Percentiles rank a stretch among this genome's conserved stretches.
These are phyloP conservation scores for Cotesia vestalis DNA, from an alignment of 1,140 invertebrate genomes.

Conservation along the genomic window DNA sequence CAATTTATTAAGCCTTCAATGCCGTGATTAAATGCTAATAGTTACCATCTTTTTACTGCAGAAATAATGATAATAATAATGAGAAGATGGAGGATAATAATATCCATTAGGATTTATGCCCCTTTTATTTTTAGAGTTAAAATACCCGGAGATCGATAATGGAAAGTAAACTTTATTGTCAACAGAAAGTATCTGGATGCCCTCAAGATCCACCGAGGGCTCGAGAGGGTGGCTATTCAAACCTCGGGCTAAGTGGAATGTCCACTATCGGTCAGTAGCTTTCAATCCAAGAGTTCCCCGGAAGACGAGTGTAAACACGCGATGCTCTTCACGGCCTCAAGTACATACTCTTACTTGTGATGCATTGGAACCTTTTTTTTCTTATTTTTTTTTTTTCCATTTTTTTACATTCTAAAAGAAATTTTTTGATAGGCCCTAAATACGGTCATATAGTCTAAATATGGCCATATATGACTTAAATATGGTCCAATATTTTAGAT, in stretches of 20 bases:
- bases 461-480: no score
- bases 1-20: constrained; percentile 12
- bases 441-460: no score
- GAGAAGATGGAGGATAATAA: no score
- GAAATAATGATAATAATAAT: no score
- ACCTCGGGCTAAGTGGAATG: constrained; percentile 49
- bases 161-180: neutral
- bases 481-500: no score
- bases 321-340: constrained; percentile 32
- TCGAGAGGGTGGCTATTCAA: constrained; percentile 6
- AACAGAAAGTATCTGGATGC: neutral
- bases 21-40: neutral
- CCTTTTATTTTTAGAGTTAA: neutral
- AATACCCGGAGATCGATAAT: neutral
- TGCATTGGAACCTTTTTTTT: constrained; percentile 6
- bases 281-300: constrained; percentile 33
- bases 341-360: constrained; percentile 1
- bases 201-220: neutral
- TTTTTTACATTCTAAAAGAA: neutral
- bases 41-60: neutral
- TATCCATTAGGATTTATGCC: neutral
- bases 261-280: constrained; percentile 49
- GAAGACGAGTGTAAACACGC: constrained; percentile 42
- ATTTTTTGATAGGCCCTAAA: neutral
- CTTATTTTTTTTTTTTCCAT: neutral